Percentiles rank a stretch among this genome's conserved stretches.
Evolutionary conservation across 2,797 vertebrate species (phyloP).

Genomic region (Artibeus lituratus): DNA sequence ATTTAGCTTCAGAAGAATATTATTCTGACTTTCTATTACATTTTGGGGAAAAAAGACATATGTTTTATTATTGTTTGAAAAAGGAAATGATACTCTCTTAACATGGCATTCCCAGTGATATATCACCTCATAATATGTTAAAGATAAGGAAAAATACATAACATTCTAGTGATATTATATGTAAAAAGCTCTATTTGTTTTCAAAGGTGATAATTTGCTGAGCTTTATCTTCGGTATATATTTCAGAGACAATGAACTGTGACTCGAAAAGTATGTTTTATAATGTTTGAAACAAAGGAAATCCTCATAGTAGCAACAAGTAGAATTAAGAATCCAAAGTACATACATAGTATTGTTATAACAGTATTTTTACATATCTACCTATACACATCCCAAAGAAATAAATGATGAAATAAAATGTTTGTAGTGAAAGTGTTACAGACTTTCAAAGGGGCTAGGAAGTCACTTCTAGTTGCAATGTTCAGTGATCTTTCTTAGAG

Average conservation of each 20-base stretch:
- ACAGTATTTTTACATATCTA: neutral
- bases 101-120: constrained; percentile 56
- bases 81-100: constrained; percentile 54
- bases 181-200: constrained; percentile 38
- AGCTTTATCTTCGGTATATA: neutral
- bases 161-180: constrained; percentile 18
- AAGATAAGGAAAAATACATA: constrained; percentile 47
- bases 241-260: neutral
- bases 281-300: constrained; percentile 34
- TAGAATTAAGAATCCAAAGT: neutral
- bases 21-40: constrained; percentile 49
- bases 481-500: neutral
- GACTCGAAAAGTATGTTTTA: neutral
- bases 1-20: constrained; percentile 43
- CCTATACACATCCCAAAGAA: neutral
- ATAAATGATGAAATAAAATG: neutral
- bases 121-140: constrained; percentile 53
- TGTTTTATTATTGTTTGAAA: constrained; percentile 61
- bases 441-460: neutral
- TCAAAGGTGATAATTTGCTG: constrained; percentile 33
- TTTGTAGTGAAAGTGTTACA: neutral
- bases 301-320: neutral
- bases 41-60: neutral
- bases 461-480: neutral
- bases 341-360: neutral